phyloP scores from a whole-genome alignment of 2,888 invertebrate genomes.

The Allolobophora icterica region DNA sequence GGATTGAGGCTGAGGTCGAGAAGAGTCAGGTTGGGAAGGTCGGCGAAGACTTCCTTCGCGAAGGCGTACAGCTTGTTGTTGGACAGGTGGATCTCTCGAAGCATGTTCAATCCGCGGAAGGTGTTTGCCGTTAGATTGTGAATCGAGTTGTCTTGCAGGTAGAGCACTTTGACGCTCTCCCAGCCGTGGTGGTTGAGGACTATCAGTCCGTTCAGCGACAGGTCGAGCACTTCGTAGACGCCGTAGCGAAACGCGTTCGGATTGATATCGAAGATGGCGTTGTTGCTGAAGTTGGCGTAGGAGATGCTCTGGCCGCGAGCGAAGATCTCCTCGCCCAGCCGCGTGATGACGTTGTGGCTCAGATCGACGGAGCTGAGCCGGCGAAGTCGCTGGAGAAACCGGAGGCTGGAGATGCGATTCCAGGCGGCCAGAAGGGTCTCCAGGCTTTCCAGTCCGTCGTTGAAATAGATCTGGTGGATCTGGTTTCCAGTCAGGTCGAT shows the following conservation, averaged over 20 bases:
- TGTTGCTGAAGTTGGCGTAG: conserved; percentile 54
- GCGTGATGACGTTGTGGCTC: conserved; percentile 46
- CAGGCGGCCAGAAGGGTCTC: conserved; percentile 40
- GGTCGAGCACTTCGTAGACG: conserved; percentile 53
- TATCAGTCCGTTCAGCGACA: conserved; percentile 55
- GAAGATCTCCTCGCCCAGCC: conserved; percentile 52
- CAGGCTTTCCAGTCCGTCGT: conserved; percentile 46
- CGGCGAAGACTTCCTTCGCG: conserved; percentile 48
- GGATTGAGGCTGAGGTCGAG: conserved; percentile 52
- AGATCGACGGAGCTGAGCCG: conserved; percentile 50
- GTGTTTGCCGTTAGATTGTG: conserved; percentile 39
- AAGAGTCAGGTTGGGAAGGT: conserved; percentile 48
- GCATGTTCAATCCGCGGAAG: conserved; percentile 32
- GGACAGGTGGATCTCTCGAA: conserved; percentile 50
- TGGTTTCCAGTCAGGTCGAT: conserved; percentile 46
- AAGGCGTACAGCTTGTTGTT: conserved; percentile 52
- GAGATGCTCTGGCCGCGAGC: conserved; percentile 48
- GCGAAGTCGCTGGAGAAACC: conserved; percentile 42
- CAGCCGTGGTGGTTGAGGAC: conserved; percentile 54
- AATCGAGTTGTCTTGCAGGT: conserved; percentile 54
- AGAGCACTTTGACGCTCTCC: conserved; percentile 49
- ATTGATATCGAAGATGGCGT: conserved; percentile 53
- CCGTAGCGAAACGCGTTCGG: conserved; percentile 54
- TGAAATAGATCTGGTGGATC: conserved; percentile 41
- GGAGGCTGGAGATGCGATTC: conserved; percentile 46